Base-by-base conservation (phyloP, 1,140 invertebrate genomes). In the Cheumatopsyche charites region DNA sequence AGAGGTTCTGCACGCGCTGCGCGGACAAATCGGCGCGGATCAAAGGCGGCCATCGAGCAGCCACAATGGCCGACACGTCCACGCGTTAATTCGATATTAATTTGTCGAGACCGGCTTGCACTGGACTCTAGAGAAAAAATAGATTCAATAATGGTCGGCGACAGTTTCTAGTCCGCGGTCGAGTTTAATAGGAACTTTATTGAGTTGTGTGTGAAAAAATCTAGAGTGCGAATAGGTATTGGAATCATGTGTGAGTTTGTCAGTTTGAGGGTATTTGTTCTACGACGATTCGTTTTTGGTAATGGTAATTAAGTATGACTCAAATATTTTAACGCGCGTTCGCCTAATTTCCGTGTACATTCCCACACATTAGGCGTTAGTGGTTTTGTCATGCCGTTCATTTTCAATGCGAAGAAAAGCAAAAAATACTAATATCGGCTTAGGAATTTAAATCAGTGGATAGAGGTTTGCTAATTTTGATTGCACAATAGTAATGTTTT, bases 291-390 rank as follows among this genome's bases (percentile, higher is more conserved):
- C n/a, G n/a, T n/a, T n/a, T n/a, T n/a, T n/a, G n/a, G n/a, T n/a
- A n/a, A n/a, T n/a, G n/a, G n/a, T n/a, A n/a, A n/a, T 23, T 12
- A 55, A 1, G n/a, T 42, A 17, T 62, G 68, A 4, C 25, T 55
- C 49, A 62, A 45, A 45, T 70, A 70, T 62, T 70, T 62, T 61
- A 70, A 70, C 52, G 62, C 11, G 52, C 72, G 69, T 69, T 75
- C 74, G 71, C 55, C 68, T 75, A 75, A 73, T 75, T 75, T 73
- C 62, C 58, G 19, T 29, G 43, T 29, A 17, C 42, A 68, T 75
- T 75, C 74, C 68, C 74, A 75, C 74, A 73, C 71, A 62, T 75
- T 29, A 73, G 74, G 25, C 66, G 65, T 65, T 73, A 73, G 71
- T 58, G 74, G 67, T 75, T 62, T 75, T 61, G 36, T 62, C 62